Evolutionary conservation across 64 coral and sea anemone species (phyloP), one percentile per base, ranked within the genome.

Genomic region (Platygyra sinensis): DNA sequence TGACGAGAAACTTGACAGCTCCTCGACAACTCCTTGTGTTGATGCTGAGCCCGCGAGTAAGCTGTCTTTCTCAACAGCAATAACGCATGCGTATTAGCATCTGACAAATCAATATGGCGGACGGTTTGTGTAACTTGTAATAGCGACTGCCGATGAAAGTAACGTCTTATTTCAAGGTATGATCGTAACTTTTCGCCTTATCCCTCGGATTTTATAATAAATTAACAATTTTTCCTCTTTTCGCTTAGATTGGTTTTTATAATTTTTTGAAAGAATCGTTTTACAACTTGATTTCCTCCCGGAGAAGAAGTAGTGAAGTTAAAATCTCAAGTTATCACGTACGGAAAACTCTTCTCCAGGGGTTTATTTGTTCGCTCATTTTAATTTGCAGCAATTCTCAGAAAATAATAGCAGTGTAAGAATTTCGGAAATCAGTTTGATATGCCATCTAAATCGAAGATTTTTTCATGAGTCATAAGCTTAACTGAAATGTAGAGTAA

Each of bases 91-190:
- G 81, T n/a, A 27, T 15, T 72, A 15, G 11, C 16, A 42, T 85
- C 10, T 5, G 36, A 72, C 13, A 28, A 85, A 49, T 85, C 81
- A 85, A 85, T 50, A 85, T 85, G 81, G 81, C 63, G 81, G 81
- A 85, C 81, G 62, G 63, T 85, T 25, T 67, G 19, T 19, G 5
- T 42, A 4, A 71, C 2, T 71, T 5, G 24, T n/a, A 71, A 42
- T 51, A 6, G 36, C 22, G 81, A 85, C 52, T 42, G 81, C 49
- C 62, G 63, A 71, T 71, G 81, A 71, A 50, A 85, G 81, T 14
- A 49, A 85, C 81, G 62, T 38, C 62, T 64, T 82, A 49, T 85
- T 85, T 85, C 22, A 71, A 85, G 81, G 63, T 85, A 71, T 1
- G 62, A 18, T 85, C 14, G 42, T 5, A 30, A 10, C 46, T 50